Base-by-base conservation (phyloP, 2,113 vertebrate genomes). In the Pycnonotus jocosus region DNA sequence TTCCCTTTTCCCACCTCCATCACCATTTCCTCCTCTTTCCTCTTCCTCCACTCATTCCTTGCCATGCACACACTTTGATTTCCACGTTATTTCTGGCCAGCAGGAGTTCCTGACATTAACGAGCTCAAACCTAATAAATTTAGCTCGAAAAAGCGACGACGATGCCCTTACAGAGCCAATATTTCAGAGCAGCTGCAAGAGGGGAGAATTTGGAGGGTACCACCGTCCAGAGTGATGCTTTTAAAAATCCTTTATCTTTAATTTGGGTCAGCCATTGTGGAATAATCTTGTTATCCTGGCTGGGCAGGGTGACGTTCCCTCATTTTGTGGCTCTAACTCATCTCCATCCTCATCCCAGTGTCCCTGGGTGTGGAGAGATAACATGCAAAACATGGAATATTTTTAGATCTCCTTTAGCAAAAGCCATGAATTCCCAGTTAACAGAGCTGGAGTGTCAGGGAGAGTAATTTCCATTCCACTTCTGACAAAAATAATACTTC, bases 351-450 rank as follows among this genome's bases (percentile, higher is more conserved):
- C 54, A 11, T 7, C 44, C 31, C 44, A 31, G 0, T 56, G 50
- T 70, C 79, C 72, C 65, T 1, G 19, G 24, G 24, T 61, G 53
- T 31, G 54, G 31, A 38, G n/a, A 35, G 64, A 40, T 33, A 77
- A 70, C 21, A 16, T 12, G 42, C 15, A 48, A 68, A 89, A 47
- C 11, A 70, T 30, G 60, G 68, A 51, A 81, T 79, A 48, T 85
- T 88, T 94, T 80, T 19, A 62, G 35, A 7, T 74, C 61, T 72
- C 24, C 40, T 74, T 73, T 51, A 77, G 23, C 56, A 73, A 77
- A 94, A 92, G 81, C 93, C 72, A 42, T 79, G 72, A 97, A 94
- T 95, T 95, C 70, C 88, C 95, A 90, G 58, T 93, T 94, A 96
- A 95, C 82, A 58, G 57, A 85, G 57, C 42, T 31, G 10, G 72